These are phyloP conservation scores for Stercorarius parasiticus DNA, from an alignment of 2,113 vertebrate species.

Conservation along the genomic window DNA sequence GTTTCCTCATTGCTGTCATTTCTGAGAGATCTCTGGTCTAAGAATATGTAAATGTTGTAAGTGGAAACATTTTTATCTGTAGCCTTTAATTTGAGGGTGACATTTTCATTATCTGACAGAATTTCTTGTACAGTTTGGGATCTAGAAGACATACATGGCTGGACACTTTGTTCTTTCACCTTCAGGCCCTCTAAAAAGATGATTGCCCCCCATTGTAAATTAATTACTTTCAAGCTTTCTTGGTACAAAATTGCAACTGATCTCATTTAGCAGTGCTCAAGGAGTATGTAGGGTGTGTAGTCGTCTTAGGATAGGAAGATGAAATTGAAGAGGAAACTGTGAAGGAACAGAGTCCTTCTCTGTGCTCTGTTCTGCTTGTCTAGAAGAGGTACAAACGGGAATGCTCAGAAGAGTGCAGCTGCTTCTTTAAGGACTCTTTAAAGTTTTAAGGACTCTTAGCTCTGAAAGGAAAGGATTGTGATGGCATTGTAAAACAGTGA, in stretches of 20 bases:
- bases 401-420: neutral
- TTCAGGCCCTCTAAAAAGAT: neutral
- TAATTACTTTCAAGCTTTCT: neutral
- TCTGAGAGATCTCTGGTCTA: neutral
- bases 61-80: neutral
- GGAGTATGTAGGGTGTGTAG: neutral
- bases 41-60: neutral
- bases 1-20: neutral
- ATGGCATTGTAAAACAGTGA: neutral
- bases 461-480: neutral
- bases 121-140: neutral
- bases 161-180: neutral
- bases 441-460: neutral
- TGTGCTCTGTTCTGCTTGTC: neutral
- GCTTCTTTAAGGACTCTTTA: neutral
- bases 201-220: neutral
- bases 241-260: neutral
- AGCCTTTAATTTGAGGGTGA: neutral
- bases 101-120: neutral
- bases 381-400: neutral
- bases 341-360: neutral
- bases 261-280: neutral
- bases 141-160: neutral
- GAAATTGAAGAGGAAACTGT: neutral
- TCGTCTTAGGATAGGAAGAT: neutral